Evolutionary conservation across 2,797 vertebrate genomes (phyloP), one percentile per base, ranked within the genome.

Genomic region (Scolopax bukidnonensis): DNA sequence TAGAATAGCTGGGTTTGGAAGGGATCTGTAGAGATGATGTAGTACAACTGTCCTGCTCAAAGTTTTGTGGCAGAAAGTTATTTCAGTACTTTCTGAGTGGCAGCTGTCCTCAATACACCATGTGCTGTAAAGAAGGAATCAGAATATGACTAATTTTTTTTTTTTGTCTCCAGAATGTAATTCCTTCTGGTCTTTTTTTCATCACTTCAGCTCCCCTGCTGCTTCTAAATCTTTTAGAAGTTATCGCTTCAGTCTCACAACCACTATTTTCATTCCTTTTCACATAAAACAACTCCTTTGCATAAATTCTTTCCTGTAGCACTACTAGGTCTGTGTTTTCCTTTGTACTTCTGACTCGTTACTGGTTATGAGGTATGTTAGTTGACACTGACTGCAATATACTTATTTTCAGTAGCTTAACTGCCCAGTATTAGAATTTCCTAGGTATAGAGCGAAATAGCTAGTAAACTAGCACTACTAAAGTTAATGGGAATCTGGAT

Each of bases 401-500:
- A 0, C 59, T 47, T 2, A 5, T 60, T 92, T 92, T 54, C 59
- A 5, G 1, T 48, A 19, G 13, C 7, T 56, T 9, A 60, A 9
- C 38, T 89, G 43, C 27, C 61, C 47, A 14, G 1, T 9, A 1
- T 23, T 47, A 16, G 16, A 7, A 38, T 51, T 69, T 63, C 54
- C 80, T 59, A 65, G 33, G 10, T 23, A 3, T 8, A 43, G 74
- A 84, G 43, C 56, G 17, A 10, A 8, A 6, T 28, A 89, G 68
- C 33, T 38, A 40, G 21, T 14, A 81, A 91, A 60, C 33, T 64
- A 18, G 74, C 30, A 8, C 63, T 84, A 4, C 63, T 84, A 18
- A 74, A 90, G 50, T 87, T 84, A 87, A 77, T 82, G 70, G 81
- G 81, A 87, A 56, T 87, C 82, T 41, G 78, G 60, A 69, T 60